Evolutionary conservation across 1,140 invertebrate species (phyloP).

Genomic region (Liolophura sinensis): DNA sequence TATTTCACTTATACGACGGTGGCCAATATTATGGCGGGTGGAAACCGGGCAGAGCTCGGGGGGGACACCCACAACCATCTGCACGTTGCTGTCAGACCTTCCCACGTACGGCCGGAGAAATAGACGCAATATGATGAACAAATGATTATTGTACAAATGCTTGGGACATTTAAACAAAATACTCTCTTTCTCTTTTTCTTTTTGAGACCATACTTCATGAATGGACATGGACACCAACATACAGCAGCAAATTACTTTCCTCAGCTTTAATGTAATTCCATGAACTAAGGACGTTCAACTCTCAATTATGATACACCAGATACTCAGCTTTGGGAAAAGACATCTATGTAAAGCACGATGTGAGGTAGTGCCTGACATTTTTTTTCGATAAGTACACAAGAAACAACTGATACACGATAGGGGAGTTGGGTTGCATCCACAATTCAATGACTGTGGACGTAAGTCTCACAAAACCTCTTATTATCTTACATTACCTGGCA

Average conservation of each 20-base stretch:
- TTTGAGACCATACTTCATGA: neutral
- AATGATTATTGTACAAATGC: conserved; percentile 1
- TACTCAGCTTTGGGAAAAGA: neutral
- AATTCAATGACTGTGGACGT: neutral
- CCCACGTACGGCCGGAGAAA: too few relatives aligned
- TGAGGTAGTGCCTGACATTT: neutral
- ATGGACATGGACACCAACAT: too few relatives aligned
- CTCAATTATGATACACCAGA: neutral
- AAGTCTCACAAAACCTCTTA: neutral
- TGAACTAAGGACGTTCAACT: too few relatives aligned
- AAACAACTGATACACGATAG: neutral
- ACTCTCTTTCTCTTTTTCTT: too few relatives aligned
- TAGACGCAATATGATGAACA: neutral
- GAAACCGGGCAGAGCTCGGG: too few relatives aligned
- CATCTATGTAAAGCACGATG: neutral
- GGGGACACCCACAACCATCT: too few relatives aligned
- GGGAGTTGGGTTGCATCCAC: neutral
- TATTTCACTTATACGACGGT: too few relatives aligned
- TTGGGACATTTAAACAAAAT: too few relatives aligned
- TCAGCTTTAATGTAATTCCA: too few relatives aligned
- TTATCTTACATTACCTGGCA: neutral
- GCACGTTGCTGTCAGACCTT: too few relatives aligned
- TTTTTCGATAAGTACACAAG: neutral
- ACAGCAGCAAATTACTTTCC: too few relatives aligned
- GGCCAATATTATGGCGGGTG: too few relatives aligned